Evolutionary conservation across 2,113 vertebrate species (phyloP).

Genomic region (Xenopus borealis): DNA sequence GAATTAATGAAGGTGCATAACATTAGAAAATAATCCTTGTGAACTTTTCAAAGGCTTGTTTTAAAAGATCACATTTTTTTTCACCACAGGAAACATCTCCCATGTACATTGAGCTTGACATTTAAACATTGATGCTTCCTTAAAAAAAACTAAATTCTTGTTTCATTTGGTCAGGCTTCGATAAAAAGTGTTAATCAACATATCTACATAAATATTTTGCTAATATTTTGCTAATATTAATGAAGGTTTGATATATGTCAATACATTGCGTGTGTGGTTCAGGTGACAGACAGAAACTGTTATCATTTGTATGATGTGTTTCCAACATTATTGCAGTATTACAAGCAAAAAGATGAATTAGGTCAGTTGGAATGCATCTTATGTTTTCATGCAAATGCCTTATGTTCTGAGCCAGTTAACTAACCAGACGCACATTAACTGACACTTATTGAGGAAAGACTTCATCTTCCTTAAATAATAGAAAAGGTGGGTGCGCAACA

Average conservation of each 20-base stretch:
- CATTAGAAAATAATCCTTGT: conserved; percentile 1
- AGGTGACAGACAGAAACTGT: too few species aligned
- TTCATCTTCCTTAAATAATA: conserved; percentile 13
- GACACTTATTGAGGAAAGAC: conserved; percentile 7
- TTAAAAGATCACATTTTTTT: conserved; percentile 14
- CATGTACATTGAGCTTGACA: conserved; percentile 29
- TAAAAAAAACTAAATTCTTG: neutral
- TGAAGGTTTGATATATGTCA: neutral
- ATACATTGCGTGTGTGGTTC: neutral
- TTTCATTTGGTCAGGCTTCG: neutral
- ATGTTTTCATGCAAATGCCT: neutral
- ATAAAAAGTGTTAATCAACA: neutral
- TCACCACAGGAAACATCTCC: conserved; percentile 19
- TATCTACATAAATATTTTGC: conserved; percentile 8
- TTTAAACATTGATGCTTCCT: conserved; percentile 25
- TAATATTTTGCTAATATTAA: too few species aligned
- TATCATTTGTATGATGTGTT: neutral
- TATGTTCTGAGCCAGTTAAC: conserved; percentile 17
- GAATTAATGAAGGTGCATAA: neutral
- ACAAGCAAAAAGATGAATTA: neutral
- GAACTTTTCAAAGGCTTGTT: conserved; percentile 29
- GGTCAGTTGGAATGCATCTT: neutral
- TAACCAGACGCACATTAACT: conserved; percentile 15
- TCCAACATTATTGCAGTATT: neutral
- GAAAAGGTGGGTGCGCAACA: neutral